Conservation (phyloP, 2,113 vertebrate species). For the Myrmecophaga tridactyla region DNA sequence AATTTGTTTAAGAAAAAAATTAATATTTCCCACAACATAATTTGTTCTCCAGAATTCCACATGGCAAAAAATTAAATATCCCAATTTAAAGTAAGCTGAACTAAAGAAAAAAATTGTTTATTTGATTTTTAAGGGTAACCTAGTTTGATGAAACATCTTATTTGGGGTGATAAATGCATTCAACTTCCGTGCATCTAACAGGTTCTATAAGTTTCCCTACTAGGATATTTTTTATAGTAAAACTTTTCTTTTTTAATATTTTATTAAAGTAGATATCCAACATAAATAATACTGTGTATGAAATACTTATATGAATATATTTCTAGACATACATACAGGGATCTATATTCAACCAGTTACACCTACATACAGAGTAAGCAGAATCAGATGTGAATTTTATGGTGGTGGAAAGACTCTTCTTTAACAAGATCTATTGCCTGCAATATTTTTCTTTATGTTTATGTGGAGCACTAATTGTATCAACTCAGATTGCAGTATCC, state of each 20-base stretch:
- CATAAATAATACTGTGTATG: not conserved
- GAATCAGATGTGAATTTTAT: not conserved
- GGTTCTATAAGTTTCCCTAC: not conserved
- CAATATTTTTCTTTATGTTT: not conserved
- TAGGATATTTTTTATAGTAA: not conserved
- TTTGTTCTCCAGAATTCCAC: not conserved
- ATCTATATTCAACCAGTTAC: not conserved
- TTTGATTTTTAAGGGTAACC: constrained; percentile 22
- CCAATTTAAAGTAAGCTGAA: constrained; percentile 19
- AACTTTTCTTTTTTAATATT: not conserved
- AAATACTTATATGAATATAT: not conserved
- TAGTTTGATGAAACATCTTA: not conserved
- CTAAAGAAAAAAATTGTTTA: not conserved
- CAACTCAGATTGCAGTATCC: not conserved
- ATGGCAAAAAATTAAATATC: not conserved
- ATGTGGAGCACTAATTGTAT: not conserved
- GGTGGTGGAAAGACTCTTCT: not conserved
- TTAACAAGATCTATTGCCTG: not conserved
- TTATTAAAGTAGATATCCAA: not conserved
- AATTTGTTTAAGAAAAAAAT: constrained; percentile 41
- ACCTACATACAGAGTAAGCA: not conserved
- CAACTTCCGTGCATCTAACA: not conserved
- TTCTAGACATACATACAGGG: not conserved
- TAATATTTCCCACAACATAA: not conserved
- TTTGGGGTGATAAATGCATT: not conserved